Conservation (phyloP, 2,888 invertebrate genomes). For the Drosophila parthenogenetica region DNA sequence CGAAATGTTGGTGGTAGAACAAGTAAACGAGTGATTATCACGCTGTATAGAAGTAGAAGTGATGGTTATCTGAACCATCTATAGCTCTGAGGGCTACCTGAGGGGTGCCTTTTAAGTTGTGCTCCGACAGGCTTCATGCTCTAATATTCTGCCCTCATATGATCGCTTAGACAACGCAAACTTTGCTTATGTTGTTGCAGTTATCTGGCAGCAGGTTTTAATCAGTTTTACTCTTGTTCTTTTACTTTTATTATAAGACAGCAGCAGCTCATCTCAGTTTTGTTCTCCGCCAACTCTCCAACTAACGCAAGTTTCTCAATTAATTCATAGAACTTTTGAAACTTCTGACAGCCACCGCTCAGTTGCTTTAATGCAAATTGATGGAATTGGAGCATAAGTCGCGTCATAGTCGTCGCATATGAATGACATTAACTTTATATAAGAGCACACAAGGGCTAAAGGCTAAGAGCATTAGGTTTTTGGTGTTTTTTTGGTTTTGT, state of each 20-base stretch:
- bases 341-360: constrained; percentile 53
- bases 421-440: constrained; percentile 49
- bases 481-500: constrained; percentile 13
- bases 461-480: constrained; percentile 4
- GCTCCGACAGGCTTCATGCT: constrained; percentile 68
- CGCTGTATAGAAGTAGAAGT: constrained; percentile 16
- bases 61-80: constrained; percentile 2
- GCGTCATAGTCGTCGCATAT: constrained; percentile 39
- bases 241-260: constrained; percentile 12
- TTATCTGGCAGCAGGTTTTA: constrained; percentile 46
- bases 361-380: constrained; percentile 61
- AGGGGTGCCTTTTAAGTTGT: constrained; percentile 48
- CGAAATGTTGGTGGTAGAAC: constrained; percentile 32
- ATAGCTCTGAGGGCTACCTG: constrained; percentile 17
- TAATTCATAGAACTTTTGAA: constrained; percentile 63
- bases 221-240: constrained; percentile 55
- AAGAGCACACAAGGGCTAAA: constrained; percentile 26
- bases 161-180: constrained; percentile 27
- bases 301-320: constrained; percentile 66
- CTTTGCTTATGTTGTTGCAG: constrained; percentile 20
- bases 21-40: constrained; percentile 48
- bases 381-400: constrained; percentile 66
- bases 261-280: constrained; percentile 14
- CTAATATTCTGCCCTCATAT: constrained; percentile 64
- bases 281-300: constrained; percentile 12